Percentiles rank a stretch among this genome's conserved stretches.
Evolutionary conservation across 1,140 invertebrate genomes (phyloP).

Genomic region (Brachionus plicatilis): DNA sequence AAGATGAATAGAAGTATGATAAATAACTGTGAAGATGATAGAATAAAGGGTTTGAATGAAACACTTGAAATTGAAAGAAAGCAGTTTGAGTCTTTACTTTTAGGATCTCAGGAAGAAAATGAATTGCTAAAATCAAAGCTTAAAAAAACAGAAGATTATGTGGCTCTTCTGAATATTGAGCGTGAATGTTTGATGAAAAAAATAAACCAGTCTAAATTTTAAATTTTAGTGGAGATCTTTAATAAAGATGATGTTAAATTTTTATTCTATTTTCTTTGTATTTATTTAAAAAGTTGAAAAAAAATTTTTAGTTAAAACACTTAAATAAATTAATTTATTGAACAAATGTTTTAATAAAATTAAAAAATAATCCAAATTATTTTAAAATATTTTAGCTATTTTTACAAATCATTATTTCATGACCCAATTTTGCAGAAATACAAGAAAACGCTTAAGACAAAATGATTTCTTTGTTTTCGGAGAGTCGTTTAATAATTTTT

Average conservation of each 20-base stretch:
- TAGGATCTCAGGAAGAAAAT: conserved; percentile 14
- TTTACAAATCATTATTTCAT: no score
- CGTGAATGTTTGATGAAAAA: conserved; percentile 32
- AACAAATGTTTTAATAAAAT: background rate
- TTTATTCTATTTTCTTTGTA: background rate
- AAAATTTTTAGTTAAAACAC: background rate
- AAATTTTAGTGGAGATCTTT: background rate
- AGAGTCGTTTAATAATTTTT: no score
- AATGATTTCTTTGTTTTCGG: no score
- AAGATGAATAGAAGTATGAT: background rate
- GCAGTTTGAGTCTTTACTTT: background rate
- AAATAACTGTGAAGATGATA: background rate
- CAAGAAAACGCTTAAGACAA: no score
- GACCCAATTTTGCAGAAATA: no score
- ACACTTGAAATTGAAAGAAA: conserved; percentile 2
- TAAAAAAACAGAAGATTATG: conserved; percentile 24
- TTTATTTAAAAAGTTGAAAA: background rate
- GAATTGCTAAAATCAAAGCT: conserved; percentile 18
- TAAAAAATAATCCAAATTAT: no score
- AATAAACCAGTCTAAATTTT: conserved; percentile 13
- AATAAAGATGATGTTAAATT: background rate
- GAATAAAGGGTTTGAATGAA: background rate
- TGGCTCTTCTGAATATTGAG: background rate
- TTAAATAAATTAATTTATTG: background rate
- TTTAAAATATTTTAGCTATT: no score